Conservation (phyloP, 2,113 vertebrate genomes). For the Uropsilus gracilis region DNA sequence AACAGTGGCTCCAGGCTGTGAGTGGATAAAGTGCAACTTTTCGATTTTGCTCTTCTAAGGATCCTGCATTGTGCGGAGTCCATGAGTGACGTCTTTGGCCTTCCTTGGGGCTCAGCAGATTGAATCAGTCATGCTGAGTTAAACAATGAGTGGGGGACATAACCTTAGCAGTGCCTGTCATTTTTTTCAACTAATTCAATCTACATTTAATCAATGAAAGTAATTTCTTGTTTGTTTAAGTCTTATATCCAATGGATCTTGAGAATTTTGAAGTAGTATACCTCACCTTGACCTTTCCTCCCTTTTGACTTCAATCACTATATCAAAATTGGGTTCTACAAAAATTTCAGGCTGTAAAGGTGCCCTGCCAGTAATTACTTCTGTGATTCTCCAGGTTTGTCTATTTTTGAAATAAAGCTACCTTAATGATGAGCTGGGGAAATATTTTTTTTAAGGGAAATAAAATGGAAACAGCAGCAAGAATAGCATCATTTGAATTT, state of each 20-base stretch:
- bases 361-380: not conserved
- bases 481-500: not conserved
- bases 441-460: not conserved
- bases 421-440: not conserved
- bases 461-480: not conserved
- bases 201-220: constrained; percentile 94
- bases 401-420: constrained; percentile 40
- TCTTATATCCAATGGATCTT: constrained; percentile 84
- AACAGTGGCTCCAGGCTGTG: constrained; percentile 91
- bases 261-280: constrained; percentile 82
- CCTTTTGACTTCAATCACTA: constrained; percentile 70
- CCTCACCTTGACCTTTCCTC: constrained; percentile 80
- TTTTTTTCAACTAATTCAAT: constrained; percentile 91
- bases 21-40: constrained; percentile 92
- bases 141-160: constrained; percentile 90
- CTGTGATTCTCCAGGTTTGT: constrained; percentile 48
- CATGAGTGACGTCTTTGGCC: constrained; percentile 89
- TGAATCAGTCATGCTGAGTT: constrained; percentile 93
- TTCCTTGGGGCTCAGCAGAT: constrained; percentile 90
- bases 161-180: constrained; percentile 89
- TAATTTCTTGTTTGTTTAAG: constrained; percentile 94
- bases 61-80: constrained; percentile 85
- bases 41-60: constrained; percentile 87
- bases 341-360: constrained; percentile 59
- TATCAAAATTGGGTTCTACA: constrained; percentile 67